Conservation (phyloP, 2,113 vertebrate genomes). For the Neoarius graeffei region DNA sequence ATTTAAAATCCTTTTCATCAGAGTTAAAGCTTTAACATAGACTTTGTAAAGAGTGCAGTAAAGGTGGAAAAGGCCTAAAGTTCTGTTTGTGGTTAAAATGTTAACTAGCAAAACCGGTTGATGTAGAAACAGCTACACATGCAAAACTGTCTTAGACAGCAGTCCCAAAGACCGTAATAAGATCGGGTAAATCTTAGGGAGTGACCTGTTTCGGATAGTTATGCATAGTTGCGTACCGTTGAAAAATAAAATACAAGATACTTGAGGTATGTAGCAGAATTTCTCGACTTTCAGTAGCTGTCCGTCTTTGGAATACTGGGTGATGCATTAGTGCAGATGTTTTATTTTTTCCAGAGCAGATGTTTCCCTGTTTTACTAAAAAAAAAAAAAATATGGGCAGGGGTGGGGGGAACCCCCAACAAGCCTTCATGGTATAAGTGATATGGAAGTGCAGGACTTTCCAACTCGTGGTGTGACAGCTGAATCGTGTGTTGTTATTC, state of each 20-base stretch:
- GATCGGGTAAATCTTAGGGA: slow-evolving; percentile 4
- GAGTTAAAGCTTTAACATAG: not conserved
- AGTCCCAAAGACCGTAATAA: slow-evolving; percentile 22
- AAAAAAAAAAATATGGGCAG: not conserved
- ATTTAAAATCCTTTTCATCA: not conserved
- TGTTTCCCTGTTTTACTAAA: slow-evolving; percentile 54
- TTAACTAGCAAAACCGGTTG: not conserved
- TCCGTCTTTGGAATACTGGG: not conserved
- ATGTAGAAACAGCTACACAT: not conserved
- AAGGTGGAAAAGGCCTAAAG: not conserved
- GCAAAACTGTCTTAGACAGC: not conserved
- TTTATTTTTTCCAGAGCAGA: slow-evolving; percentile 44
- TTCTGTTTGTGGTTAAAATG: not conserved
- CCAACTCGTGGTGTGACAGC: not conserved
- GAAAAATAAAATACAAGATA: no score
- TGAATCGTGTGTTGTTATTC: not conserved
- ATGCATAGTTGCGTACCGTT: not conserved
- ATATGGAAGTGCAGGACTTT: not conserved
- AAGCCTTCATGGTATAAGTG: not conserved
- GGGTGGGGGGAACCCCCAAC: not conserved
- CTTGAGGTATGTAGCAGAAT: not conserved
- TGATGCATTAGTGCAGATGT: slow-evolving; percentile 8
- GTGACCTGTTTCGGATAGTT: not conserved
- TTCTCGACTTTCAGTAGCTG: not conserved
- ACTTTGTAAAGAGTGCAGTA: not conserved